Percentiles rank a stretch among this genome's conserved stretches.
phyloP scores from a whole-genome alignment of 2,113 vertebrate genomes.

The Calcarius ornatus region DNA sequence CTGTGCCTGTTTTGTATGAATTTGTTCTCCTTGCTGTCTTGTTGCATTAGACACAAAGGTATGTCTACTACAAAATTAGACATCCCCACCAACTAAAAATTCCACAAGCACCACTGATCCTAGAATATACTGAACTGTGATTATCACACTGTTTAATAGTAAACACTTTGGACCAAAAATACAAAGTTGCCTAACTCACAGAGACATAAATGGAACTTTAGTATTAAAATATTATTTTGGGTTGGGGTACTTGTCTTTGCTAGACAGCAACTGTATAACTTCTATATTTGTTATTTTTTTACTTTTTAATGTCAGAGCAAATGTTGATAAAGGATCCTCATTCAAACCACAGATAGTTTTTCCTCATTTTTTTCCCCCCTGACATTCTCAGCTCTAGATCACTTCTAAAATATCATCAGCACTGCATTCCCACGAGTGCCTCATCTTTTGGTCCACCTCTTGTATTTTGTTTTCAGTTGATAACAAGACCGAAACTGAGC shows the following conservation, averaged over 20 bases:
- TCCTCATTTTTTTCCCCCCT: background rate
- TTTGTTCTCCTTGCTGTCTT: background rate
- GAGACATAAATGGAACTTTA: background rate
- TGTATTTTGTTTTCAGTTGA: background rate
- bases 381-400: background rate
- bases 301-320: background rate
- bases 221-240: background rate
- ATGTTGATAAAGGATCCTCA: background rate
- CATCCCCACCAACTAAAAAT: background rate
- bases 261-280: background rate
- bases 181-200: background rate
- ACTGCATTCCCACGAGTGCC: background rate
- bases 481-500: background rate
- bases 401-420: background rate
- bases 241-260: background rate
- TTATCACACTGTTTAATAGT: background rate
- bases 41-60: fast-evolving
- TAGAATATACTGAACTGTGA: background rate
- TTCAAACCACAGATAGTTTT: background rate
- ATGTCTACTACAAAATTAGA: background rate
- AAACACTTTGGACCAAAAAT: background rate
- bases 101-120: background rate
- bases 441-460: background rate
- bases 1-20: background rate
- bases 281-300: background rate